Base-by-base conservation (phyloP, 1,140 invertebrate species). In the Rhopalosiphum padi region DNA sequence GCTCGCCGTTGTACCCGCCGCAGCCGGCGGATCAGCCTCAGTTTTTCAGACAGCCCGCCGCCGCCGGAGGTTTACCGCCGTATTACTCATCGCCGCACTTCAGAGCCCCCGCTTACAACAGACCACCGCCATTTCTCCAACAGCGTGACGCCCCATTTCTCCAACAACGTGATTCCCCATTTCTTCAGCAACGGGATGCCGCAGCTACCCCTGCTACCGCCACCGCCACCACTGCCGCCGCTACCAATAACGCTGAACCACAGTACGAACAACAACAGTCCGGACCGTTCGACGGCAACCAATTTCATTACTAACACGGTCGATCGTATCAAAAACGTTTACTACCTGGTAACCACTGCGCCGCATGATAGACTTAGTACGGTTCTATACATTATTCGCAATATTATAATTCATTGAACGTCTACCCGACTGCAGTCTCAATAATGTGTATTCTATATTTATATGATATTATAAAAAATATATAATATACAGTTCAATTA, bases 161-260 rank as follows among this genome's bases (percentile, higher is more conserved):
- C 25, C 91, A 93, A 23, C 91, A 93, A 86, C 82, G 91, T 11
- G 60, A 68, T 15, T 30, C 60, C 11, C 11, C 89, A 35, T 90
- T 90, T 68, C 53, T n/a, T 37, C 91, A 93, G 35, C 91, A 93
- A 86, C 82, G 91, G 18, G 91, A 93, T 37, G 68, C 82, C 22
- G 21, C 90, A 5, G 60, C n/a, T 7, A 18, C 48, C 21, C 21
- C 87, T 18, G n/a, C 86, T 4, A 8, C 22, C 25, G 43, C 51
- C 4, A 51, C 86, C 4, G n/a, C 30, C 48, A 4, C 87, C 6
- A 23, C 46, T 21, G 5, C 53, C 35, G 37, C 53, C 4, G 89
- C 23, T 4, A 43, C 15, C 2, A 88, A 48, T 18, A 25, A n/a
- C 21, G 53, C 18, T 15, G 53, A 41, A 30, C 9, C 51, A 7